Evolutionary conservation across 2,113 vertebrate genomes (phyloP), one percentile per base, ranked within the genome.

Genomic region (Aphelocoma coerulescens): DNA sequence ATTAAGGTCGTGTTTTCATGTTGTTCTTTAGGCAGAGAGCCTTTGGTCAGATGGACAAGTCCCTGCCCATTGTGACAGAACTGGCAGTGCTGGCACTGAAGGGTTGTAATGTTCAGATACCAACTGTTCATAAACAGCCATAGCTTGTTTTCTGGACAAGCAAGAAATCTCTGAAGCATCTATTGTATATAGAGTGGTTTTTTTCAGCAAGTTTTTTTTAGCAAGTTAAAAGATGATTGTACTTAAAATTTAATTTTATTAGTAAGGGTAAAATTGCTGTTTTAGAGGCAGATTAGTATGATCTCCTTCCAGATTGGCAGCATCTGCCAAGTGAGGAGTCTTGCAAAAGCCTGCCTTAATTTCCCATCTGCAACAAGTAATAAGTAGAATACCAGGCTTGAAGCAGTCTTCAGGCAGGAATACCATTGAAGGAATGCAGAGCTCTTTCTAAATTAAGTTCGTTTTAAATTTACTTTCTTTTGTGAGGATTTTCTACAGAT

Each of bases 301-400:
- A 80, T 63, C 35, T 72, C 43, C 68, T 93, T 95, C 78, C 79
- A 92, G 75, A 88, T 71, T 71, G 0, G 0, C 48, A 77, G 85
- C 85, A 86, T 94, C 85, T 96, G 88, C 79, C 75, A 90, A 93
- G 75, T 84, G 48, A 91, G 51, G 78, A 95, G 71, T 73, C 78
- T 90, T 93, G 82, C 51, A 92, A 84, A 94, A 96, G 68, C 63
- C 46, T 88, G 72, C 72, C 88, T 95, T 95, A 86, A 93, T 94
- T 93, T 96, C 92, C 88, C 79, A 95, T 96, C 95, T 94, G 93
- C 90, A 96, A 43, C 30, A 93, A 93, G 94, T 84, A 94, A 88
- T 94, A 95, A 95, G 91, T 96, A 95, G 95, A 94, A 91, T 86
- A 59, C n/a, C 59, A 71, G 33, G 35, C 93, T 92, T 80, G 51